A percentile compares a stretch with the other conserved stretches of the same genome.
These are phyloP conservation scores for Hemaris fuciformis DNA, from an alignment of 2,888 invertebrate species.

Conservation along the genomic window DNA sequence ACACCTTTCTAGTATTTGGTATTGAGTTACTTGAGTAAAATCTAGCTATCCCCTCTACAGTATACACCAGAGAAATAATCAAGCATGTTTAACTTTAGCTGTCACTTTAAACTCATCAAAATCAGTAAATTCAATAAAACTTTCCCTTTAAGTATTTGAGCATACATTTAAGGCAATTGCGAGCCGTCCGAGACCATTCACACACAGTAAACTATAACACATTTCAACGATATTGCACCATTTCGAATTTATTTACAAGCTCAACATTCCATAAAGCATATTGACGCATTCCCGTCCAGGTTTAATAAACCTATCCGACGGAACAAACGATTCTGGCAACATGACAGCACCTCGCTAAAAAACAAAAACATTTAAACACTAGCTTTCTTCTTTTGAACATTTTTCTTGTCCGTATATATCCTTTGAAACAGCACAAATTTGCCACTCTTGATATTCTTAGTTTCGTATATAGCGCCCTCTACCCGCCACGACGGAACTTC, in stretches of 20 bases:
- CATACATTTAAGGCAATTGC: background rate
- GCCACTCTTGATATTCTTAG: constrained; percentile 63
- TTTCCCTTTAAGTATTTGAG: background rate
- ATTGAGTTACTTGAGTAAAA: background rate
- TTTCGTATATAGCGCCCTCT: constrained; percentile 61
- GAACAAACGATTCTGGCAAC: background rate
- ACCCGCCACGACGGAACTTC: constrained; percentile 66
- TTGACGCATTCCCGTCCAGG: background rate
- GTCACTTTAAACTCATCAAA: background rate
- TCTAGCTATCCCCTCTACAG: background rate
- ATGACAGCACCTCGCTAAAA: background rate
- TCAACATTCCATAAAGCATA: background rate
- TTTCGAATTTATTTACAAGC: background rate
- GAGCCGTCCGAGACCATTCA: background rate
- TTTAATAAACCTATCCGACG: no score
- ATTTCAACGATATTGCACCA: background rate
- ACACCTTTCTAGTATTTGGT: background rate
- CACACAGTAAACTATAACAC: background rate
- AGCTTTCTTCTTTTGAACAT: constrained; percentile 51
- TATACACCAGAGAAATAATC: background rate
- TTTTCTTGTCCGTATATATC: constrained; percentile 60
- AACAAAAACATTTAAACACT: constrained; percentile 29
- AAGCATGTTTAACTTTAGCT: background rate
- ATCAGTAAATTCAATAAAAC: background rate
- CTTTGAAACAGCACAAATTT: constrained; percentile 72